Percentiles rank a stretch among this genome's conserved stretches.
phyloP scores from a whole-genome alignment of 2,888 invertebrate genomes.

The Euplagia quadripunctaria region DNA sequence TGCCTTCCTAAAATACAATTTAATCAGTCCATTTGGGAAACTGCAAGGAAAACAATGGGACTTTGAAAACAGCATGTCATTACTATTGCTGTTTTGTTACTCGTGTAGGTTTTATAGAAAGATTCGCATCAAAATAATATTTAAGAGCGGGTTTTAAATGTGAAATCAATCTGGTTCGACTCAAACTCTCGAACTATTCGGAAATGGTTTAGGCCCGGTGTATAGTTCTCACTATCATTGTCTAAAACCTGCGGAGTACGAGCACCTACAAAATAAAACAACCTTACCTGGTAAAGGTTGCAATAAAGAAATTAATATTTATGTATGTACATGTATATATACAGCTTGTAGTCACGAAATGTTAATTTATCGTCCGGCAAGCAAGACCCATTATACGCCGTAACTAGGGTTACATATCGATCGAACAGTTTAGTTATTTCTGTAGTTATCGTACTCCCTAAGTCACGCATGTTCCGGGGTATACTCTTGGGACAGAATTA shows the following conservation, averaged over 20 bases:
- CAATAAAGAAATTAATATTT: background rate
- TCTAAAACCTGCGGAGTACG: background rate
- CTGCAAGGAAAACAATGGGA: no score
- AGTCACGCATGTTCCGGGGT: conserved; percentile 51
- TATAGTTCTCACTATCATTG: background rate
- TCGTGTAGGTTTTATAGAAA: no score
- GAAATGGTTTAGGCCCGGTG: background rate
- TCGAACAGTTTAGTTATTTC: conserved; percentile 43
- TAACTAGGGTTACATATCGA: conserved; percentile 47
- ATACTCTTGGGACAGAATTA: conserved; percentile 56
- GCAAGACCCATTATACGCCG: conserved; percentile 37
- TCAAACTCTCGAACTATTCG: background rate
- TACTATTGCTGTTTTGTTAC: no score
- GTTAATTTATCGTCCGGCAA: conserved; percentile 38
- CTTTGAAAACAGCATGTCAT: no score
- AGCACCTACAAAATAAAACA: background rate
- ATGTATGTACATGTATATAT: background rate
- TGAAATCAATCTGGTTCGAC: background rate
- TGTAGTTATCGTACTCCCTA: conserved; percentile 49
- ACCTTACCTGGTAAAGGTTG: background rate
- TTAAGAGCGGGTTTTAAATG: background rate
- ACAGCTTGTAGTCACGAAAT: conserved; percentile 16
- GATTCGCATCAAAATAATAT: background rate
- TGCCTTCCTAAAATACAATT: background rate
- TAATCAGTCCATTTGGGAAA: background rate